Percentiles rank a stretch among this genome's conserved stretches.
These are phyloP conservation scores for Ganaspis sp. DNA, from an alignment of 1,140 invertebrate species.

Conservation along the genomic window DNA sequence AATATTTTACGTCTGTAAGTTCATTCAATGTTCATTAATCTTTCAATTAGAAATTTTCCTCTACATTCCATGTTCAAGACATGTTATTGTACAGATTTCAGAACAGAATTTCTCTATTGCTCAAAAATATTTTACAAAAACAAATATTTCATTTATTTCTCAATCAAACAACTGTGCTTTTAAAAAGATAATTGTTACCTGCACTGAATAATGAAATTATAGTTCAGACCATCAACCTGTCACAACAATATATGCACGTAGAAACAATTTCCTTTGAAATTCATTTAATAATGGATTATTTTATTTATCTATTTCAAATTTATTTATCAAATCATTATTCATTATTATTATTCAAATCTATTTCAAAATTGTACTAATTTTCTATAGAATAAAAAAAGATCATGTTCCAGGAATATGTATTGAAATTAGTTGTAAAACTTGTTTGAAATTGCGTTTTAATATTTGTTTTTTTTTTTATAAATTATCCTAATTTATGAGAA, in stretches of 20 bases:
- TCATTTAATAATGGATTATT: too few relatives aligned
- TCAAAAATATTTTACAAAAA: not conserved
- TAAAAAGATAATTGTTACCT: not conserved
- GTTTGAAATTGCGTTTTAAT: too few relatives aligned
- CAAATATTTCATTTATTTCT: not conserved
- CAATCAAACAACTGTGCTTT: not conserved
- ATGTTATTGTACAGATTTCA: not conserved
- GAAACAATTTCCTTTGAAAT: not conserved
- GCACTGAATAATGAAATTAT: not conserved
- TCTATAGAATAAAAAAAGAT: too few relatives aligned
- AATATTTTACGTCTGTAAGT: slow-evolving; percentile 11
- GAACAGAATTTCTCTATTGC: not conserved
- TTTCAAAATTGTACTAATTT: too few relatives aligned
- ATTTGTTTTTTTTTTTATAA: too few relatives aligned
- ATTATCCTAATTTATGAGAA: too few relatives aligned
- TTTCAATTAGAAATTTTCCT: not conserved
- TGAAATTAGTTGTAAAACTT: too few relatives aligned
- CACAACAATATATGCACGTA: too few relatives aligned
- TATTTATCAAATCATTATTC: too few relatives aligned
- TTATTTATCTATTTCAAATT: too few relatives aligned
- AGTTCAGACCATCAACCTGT: not conserved
- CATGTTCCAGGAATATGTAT: too few relatives aligned
- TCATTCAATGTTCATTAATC: slow-evolving; percentile 1
- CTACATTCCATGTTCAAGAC: not conserved
- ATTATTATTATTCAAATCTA: too few relatives aligned